phyloP scores from a whole-genome alignment of 2,888 invertebrate species.

The Eupithecia subumbrata region DNA sequence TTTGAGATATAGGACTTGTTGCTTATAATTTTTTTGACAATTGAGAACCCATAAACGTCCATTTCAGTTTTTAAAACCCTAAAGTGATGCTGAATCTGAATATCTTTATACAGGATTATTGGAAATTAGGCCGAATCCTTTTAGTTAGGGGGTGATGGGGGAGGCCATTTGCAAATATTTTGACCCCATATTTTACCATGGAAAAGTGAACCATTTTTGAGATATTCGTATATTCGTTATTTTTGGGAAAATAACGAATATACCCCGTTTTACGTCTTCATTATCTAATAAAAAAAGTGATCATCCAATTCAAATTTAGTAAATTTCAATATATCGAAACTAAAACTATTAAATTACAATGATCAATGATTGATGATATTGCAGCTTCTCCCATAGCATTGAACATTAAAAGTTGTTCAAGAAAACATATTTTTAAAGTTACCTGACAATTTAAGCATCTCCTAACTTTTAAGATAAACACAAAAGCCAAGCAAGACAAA shows the following conservation, averaged over 20 bases:
- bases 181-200: no score
- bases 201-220: no score
- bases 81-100: neutral
- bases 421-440: neutral
- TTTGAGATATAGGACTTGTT: neutral
- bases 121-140: no score
- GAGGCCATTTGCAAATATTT: no score
- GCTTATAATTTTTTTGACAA: neutral
- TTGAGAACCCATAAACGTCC: neutral
- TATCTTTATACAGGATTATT: neutral
- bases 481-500: constrained; percentile 3
- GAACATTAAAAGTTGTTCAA: neutral
- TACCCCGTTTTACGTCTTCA: no score
- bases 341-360: neutral
- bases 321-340: no score
- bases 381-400: neutral
- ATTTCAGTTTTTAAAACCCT: neutral
- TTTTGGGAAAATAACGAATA: no score
- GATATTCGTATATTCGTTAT: no score
- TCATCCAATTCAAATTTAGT: neutral
- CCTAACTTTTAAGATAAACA: neutral
- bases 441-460: neutral
- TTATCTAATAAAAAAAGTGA: no score
- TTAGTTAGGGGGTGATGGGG: no score
- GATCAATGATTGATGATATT: no score